Percentiles rank a stretch among this genome's conserved stretches.
phyloP scores from a whole-genome alignment of 2,113 vertebrate genomes.

The Mesitornis unicolor region DNA sequence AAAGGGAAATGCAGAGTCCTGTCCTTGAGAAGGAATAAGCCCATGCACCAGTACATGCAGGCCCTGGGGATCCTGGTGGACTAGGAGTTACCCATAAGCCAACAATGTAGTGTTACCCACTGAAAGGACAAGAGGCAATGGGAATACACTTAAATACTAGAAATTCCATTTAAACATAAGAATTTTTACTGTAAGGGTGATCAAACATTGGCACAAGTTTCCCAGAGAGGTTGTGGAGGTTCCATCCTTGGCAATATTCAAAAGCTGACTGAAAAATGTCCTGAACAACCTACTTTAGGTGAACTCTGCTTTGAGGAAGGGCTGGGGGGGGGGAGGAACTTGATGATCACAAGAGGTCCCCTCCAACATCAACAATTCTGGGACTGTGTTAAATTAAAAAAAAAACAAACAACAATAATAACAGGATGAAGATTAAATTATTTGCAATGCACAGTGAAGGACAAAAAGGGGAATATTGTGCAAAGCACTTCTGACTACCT shows the following conservation, averaged over 20 bases:
- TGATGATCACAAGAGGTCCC: background rate
- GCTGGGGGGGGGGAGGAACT: rapidly evolving
- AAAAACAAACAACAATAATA: background rate
- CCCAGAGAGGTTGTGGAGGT: background rate
- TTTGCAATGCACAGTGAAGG: background rate
- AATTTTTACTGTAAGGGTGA: background rate
- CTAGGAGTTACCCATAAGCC: background rate
- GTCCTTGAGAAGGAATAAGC: background rate
- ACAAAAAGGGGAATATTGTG: background rate
- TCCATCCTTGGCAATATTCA: background rate
- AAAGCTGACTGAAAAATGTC: background rate
- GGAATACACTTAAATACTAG: background rate
- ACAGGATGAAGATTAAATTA: background rate
- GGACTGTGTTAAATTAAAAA: background rate
- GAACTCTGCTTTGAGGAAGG: background rate
- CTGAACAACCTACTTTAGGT: background rate
- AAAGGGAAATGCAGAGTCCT: background rate
- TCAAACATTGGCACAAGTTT: background rate
- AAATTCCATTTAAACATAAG: background rate
- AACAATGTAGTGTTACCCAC: background rate
- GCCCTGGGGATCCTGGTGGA: background rate
- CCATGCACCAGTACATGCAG: background rate
- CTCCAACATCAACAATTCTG: background rate
- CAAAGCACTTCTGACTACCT: background rate
- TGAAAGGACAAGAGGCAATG: background rate